A percentile compares a stretch with the other conserved stretches of the same genome.
Conservation (phyloP, 2,113 vertebrate genomes). For the Petrocephalus zakoni region DNA sequence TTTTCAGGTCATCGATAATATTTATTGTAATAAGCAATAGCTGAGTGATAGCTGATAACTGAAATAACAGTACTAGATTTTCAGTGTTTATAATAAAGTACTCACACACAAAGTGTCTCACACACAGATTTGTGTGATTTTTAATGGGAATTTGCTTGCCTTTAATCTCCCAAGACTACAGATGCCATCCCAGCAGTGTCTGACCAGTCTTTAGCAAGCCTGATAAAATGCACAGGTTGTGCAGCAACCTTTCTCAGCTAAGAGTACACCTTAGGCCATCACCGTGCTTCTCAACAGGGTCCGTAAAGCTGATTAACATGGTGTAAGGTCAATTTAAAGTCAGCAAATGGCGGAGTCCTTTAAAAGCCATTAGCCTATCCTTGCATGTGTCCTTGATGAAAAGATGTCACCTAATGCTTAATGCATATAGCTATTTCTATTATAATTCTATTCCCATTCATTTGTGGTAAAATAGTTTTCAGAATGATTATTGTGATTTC, state of each 20-base stretch:
- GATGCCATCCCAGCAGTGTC: background rate
- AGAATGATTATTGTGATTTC: background rate
- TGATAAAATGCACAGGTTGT: background rate
- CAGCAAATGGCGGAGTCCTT: background rate
- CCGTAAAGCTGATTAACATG: constrained; percentile 14
- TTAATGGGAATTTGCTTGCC: background rate
- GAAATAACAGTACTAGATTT: background rate
- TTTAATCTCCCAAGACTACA: background rate
- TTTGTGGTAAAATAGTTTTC: background rate
- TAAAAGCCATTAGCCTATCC: background rate
- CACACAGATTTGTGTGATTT: background rate
- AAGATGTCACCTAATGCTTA: background rate
- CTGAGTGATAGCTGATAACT: background rate
- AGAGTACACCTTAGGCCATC: background rate
- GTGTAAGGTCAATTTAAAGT: constrained; percentile 16
- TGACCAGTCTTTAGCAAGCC: background rate
- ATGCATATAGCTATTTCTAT: background rate
- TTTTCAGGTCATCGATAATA: background rate
- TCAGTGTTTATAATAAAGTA: background rate
- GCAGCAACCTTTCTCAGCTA: background rate
- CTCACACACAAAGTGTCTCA: background rate
- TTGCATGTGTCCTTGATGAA: background rate
- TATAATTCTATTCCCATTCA: background rate
- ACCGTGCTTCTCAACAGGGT: background rate
- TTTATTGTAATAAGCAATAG: background rate